Conservation (phyloP, 2,888 invertebrate species). For the Xanthorhoe spadicearia region DNA sequence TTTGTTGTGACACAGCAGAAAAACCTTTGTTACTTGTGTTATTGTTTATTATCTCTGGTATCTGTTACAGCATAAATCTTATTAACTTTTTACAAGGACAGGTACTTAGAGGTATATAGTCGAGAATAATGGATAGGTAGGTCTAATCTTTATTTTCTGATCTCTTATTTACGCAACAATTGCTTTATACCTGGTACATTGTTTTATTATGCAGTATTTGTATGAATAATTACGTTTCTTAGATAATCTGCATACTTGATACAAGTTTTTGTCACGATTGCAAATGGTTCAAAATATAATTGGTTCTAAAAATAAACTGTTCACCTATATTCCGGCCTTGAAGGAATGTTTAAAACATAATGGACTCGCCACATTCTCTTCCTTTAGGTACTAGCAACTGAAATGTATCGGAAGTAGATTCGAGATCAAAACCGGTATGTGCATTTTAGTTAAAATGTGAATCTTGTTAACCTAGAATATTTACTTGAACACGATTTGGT, state of each 20-base stretch:
- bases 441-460: constrained; percentile 2
- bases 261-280: background rate
- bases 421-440: constrained; percentile 6
- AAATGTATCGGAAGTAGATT: constrained; percentile 50
- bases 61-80: background rate
- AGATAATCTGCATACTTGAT: background rate
- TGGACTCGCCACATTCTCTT: constrained; percentile 65
- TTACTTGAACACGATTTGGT: background rate
- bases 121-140: constrained; percentile 4
- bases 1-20: background rate
- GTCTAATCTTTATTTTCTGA: constrained; percentile 14
- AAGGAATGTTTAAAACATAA: constrained; percentile 59
- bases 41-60: constrained; percentile 3
- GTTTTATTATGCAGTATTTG: constrained; percentile 12
- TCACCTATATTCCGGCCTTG: constrained; percentile 58
- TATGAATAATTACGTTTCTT: constrained; percentile 8
- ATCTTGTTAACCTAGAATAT: constrained; percentile 6
- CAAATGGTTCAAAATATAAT: constrained; percentile 7
- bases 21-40: constrained; percentile 3
- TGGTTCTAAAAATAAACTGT: constrained; percentile 35
- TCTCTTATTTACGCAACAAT: constrained; percentile 15
- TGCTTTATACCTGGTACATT: constrained; percentile 1
- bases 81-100: constrained; percentile 3
- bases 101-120: background rate
- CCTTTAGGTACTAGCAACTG: constrained; percentile 46